A percentile compares a stretch with the other conserved stretches of the same genome.
phyloP scores from a whole-genome alignment of 2,113 vertebrate species.

The Diphyllodes magnificus region DNA sequence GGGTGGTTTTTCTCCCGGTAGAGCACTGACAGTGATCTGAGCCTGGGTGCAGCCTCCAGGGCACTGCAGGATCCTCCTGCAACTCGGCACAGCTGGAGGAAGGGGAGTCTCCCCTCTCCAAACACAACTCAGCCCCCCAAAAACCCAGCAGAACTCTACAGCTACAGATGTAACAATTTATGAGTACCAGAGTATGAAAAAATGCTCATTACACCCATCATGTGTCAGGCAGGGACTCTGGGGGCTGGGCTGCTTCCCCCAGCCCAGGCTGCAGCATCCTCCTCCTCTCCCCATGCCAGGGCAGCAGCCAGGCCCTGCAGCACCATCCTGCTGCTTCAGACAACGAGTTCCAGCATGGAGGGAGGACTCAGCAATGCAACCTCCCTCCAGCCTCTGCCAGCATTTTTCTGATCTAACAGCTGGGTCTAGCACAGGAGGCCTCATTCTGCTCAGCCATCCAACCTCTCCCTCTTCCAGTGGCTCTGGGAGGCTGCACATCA shows the following conservation, averaged over 20 bases:
- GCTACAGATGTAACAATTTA: neutral
- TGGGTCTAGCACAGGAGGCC: neutral
- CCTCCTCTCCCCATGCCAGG: rapidly evolving
- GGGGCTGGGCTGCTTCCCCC: neutral
- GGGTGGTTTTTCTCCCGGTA: too few species aligned
- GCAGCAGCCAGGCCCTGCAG: neutral
- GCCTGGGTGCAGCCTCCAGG: too few species aligned
- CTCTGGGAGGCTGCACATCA: neutral
- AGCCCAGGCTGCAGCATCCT: neutral
- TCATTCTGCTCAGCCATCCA: neutral
- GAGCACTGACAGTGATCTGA: neutral
- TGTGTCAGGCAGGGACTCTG: neutral
- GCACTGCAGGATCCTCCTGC: neutral
- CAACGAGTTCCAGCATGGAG: rapidly evolving
- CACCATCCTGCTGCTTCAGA: neutral
- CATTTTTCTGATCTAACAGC: neutral
- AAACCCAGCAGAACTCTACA: neutral
- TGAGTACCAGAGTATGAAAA: neutral
- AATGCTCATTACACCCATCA: neutral
- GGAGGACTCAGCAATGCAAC: neutral
- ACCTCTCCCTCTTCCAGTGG: neutral
- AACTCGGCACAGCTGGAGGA: neutral
- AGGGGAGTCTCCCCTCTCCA: neutral
- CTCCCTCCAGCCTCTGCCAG: neutral
- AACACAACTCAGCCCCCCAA: neutral